phyloP scores from a whole-genome alignment of 2,113 vertebrate species.

The Micromys minutus region DNA sequence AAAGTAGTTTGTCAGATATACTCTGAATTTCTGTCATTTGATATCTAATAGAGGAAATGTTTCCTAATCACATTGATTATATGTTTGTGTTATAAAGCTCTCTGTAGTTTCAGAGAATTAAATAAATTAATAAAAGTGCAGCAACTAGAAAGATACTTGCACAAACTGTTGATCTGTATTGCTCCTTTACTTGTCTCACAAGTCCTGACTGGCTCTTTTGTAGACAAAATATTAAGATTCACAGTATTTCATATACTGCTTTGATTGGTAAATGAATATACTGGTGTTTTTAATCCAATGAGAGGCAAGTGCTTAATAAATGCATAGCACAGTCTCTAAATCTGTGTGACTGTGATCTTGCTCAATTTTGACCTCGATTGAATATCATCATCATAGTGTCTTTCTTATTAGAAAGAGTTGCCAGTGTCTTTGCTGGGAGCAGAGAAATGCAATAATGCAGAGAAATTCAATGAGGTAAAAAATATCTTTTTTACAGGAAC shows the following conservation, averaged over 20 bases:
- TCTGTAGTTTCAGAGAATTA: not conserved
- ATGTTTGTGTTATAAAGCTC: not conserved
- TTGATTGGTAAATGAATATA: not conserved
- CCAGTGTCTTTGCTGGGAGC: not conserved
- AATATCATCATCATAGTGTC: slow-evolving; percentile 11
- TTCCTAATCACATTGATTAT: not conserved
- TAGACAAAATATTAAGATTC: not conserved
- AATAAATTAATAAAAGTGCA: not conserved
- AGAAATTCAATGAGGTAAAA: not conserved
- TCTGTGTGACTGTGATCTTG: not conserved
- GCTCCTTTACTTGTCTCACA: not conserved
- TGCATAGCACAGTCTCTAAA: not conserved
- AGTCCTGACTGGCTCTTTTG: not conserved
- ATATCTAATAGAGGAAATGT: not conserved
- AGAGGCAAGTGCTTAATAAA: not conserved
- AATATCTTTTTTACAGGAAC: not conserved
- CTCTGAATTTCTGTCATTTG: not conserved
- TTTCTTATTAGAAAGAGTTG: not conserved
- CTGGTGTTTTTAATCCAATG: not conserved
- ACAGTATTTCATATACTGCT: not conserved
- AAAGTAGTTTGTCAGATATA: not conserved
- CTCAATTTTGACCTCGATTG: slow-evolving; percentile 32
- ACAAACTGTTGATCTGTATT: not conserved
- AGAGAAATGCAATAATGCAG: slow-evolving; percentile 34
- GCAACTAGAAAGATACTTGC: not conserved